Base-by-base conservation (phyloP, 2,888 invertebrate genomes). In the Hydraecia micacea region DNA sequence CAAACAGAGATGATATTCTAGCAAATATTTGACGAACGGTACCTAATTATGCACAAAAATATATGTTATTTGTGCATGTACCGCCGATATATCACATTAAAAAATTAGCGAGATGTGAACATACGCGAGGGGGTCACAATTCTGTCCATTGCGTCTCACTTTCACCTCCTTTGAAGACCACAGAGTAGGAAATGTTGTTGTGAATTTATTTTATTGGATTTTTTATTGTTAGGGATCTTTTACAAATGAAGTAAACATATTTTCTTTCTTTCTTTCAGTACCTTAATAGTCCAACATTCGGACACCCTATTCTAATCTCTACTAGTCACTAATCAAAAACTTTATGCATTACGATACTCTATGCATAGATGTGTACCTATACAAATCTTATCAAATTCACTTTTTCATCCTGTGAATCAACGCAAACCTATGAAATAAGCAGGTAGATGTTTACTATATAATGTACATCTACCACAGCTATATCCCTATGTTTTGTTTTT, bases 21-120 rank as follows among this genome's bases (percentile, higher is more conserved):
- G 77, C 62, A 80, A 85, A 85, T 77, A 86, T 85, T 84, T 67
- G 69, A 46, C 21, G 67, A 78, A 84, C 85, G 85, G 85, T 78
- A 84, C 73, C 39, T 80, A 87, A 85, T 77, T 66, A 68, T 79
- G 63, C 49, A 65, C 71, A 55, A 77, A 77, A 81, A 84, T 73
- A 69, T 70, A 83, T 73, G 49, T 67, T 81, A 73, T 80, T 77
- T 83, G 60, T 46, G 39, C 68, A 73, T 58, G 67, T 11, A 18
- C 73, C 70, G 71, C 66, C 83, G 86, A 89, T 87, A 87, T 76
- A 75, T 87, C 80, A 79, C 73, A 75, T 86, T 86, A 88, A 91
- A 89, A 88, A 87, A 89, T 88, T 83, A 89, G 81, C 86, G 78
- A 80, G 73, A 87, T 84, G 80, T 72, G 77, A 74, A 65, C n/a